phyloP scores from a whole-genome alignment of 2,888 invertebrate genomes.

The Polydrusus pterygomalis region DNA sequence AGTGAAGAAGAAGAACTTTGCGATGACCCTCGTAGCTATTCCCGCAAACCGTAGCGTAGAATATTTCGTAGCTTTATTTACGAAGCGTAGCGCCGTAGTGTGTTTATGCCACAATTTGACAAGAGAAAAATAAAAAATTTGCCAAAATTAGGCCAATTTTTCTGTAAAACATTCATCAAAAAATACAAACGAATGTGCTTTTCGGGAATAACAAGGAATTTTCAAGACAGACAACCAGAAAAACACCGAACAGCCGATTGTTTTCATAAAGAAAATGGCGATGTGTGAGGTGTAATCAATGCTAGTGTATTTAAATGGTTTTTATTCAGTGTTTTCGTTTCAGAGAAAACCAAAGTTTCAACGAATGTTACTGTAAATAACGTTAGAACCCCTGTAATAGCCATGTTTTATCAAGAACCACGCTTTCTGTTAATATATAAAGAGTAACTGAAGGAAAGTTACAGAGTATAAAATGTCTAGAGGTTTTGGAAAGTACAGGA shows the following conservation, averaged over 20 bases:
- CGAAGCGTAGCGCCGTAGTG: constrained; percentile 51
- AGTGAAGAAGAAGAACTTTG: too few relatives aligned
- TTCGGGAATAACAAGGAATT: not conserved
- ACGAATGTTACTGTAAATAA: constrained; percentile 13
- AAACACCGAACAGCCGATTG: constrained; percentile 26
- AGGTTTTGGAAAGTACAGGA: constrained; percentile 72
- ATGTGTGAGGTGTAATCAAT: constrained; percentile 53
- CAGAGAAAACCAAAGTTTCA: constrained; percentile 12
- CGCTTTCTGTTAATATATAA: constrained; percentile 39
- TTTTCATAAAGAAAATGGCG: constrained; percentile 55
- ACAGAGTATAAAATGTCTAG: constrained; percentile 68
- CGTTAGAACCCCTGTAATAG: not conserved
- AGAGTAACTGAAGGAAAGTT: constrained; percentile 23
- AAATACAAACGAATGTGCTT: constrained; percentile 14
- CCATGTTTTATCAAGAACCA: constrained; percentile 37
- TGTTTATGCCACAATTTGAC: constrained; percentile 55
- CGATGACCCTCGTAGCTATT: not conserved
- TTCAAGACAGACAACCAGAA: constrained; percentile 23
- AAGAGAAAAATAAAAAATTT: constrained; percentile 46
- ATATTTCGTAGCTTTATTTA: constrained; percentile 45
- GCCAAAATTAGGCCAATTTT: constrained; percentile 45
- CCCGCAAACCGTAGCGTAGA: not conserved
- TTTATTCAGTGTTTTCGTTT: constrained; percentile 27
- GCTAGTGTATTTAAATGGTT: constrained; percentile 48
- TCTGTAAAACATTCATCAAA: constrained; percentile 6